Evolutionary conservation across 37 sponge, comb jelly and placozoan genomes (phyloP).

Genomic region (Ephydatia muelleri): DNA sequence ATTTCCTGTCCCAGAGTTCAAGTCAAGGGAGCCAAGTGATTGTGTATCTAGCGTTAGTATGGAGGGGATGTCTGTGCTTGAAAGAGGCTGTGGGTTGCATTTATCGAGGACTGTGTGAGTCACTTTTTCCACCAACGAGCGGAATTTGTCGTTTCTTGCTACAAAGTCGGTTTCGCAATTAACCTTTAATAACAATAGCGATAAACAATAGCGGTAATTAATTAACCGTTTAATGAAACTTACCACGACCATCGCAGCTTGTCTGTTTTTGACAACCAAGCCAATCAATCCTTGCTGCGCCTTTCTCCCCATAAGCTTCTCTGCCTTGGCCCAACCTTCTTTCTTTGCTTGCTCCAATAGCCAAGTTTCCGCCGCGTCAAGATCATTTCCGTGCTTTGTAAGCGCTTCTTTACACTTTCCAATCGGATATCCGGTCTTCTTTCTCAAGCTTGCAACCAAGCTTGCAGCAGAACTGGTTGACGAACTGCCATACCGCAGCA

Average conservation of each 20-base stretch:
- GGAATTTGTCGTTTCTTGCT: slow-evolving; percentile 70
- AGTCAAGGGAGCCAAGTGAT: neutral
- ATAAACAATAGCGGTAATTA: too few species aligned
- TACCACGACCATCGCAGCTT: slow-evolving; percentile 75
- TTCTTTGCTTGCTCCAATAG: slow-evolving; percentile 68
- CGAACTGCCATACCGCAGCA: slow-evolving; percentile 17
- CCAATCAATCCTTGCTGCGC: slow-evolving; percentile 76
- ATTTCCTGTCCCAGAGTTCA: neutral
- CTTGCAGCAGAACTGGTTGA: slow-evolving; percentile 18
- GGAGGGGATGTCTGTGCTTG: neutral
- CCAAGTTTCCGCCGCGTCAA: slow-evolving; percentile 78
- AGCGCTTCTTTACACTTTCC: slow-evolving; percentile 83
- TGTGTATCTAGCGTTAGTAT: neutral
- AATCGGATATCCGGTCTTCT: slow-evolving; percentile 75
- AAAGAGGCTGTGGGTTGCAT: neutral
- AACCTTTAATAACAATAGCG: slow-evolving; percentile 42
- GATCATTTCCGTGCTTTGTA: slow-evolving; percentile 25
- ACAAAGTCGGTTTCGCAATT: slow-evolving; percentile 93
- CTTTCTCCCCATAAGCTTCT: slow-evolving; percentile 51
- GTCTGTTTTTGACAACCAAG: slow-evolving; percentile 10
- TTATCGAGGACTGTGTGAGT: slow-evolving; percentile 9
- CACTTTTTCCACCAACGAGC: slow-evolving; percentile 22
- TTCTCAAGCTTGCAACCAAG: slow-evolving; percentile 58
- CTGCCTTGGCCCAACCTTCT: slow-evolving; percentile 86
- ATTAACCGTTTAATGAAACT: neutral